Evolutionary conservation across 2,797 vertebrate genomes (phyloP), one percentile per base, ranked within the genome.

Genomic region (Sebastes jordani): DNA sequence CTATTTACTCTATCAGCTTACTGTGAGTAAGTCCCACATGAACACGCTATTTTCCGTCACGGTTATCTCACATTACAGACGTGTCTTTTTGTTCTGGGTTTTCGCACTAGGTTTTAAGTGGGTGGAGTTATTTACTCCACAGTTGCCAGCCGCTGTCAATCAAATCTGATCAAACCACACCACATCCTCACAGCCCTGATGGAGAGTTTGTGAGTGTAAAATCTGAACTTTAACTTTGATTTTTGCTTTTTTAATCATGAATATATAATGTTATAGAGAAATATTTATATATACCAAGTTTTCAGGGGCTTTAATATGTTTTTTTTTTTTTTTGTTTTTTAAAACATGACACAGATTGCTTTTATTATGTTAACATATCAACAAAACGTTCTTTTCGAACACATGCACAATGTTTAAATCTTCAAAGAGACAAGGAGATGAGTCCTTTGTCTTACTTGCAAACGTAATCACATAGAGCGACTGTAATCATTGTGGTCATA

Each of bases 221-320:
- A 67, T n/a, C 38, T 70, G n/a, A 74, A 42, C 10, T 77, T 56
- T 55, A 70, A 64, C 55, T 63, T 68, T 64, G 65, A 63, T 81
- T 71, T 63, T 59, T 8, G 16, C 16, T 20, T 75, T 30, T 81
- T 72, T 60, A 63, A 49, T 54, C 38, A 54, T 52, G 14, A 38
- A 58, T 56, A 38, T 66, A 52, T 25, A 73, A 52, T 64, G 38
- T 30, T 65, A 38, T 7, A n/a, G 30, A 7, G 5, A 52, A 62
- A 60, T 22, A 32, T 64, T 32, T 63, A 20, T 38, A 38, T 38
- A 74, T n/a, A n/a, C n/a, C 5, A 38, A 2, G 1, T 72, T 61
- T 74, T 78, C 38, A 22, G 59, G 71, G 49, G 42, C 20, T 78
- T 34, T 42, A 29, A 25, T 34, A 8, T 2, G 61, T 66, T 76